phyloP scores from a whole-genome alignment of 53 echinoderm and acorn worm species.

The Patiria pectinifera region DNA sequence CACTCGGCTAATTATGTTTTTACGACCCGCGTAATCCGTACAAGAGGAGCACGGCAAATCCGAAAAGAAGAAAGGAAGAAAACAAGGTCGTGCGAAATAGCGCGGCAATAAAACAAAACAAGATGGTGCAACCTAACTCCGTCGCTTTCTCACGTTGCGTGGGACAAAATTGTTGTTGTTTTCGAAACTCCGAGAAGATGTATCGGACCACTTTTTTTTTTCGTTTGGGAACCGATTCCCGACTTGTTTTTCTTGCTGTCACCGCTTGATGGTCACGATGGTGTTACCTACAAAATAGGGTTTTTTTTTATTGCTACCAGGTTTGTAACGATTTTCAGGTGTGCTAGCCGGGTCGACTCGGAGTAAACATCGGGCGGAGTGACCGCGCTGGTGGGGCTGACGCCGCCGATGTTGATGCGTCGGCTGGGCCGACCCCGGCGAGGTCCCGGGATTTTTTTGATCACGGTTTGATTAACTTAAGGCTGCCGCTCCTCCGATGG shows the following conservation, averaged over 20 bases:
- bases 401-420: slow-evolving; percentile 45
- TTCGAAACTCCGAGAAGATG: slow-evolving; percentile 31
- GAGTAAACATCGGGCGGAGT: slow-evolving; percentile 22
- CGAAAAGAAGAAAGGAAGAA: neutral
- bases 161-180: slow-evolving; percentile 28
- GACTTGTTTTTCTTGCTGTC: slow-evolving; percentile 41
- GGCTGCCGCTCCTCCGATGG: slow-evolving; percentile 6
- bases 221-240: neutral
- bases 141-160: neutral
- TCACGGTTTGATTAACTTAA: slow-evolving; percentile 7
- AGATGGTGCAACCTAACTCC: neutral
- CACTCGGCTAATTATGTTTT: slow-evolving; percentile 47
- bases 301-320: slow-evolving; percentile 10
- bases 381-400: neutral
- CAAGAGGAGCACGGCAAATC: neutral
- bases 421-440: slow-evolving; percentile 5
- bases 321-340: slow-evolving; percentile 44
- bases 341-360: neutral
- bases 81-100: slow-evolving; percentile 45
- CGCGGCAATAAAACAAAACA: slow-evolving; percentile 41
- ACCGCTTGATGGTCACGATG: neutral
- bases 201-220: neutral
- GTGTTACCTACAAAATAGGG: neutral
- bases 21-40: slow-evolving; percentile 38
- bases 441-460: neutral